phyloP scores from a whole-genome alignment of 1,140 invertebrate species.

The Lepidurus packardi region DNA sequence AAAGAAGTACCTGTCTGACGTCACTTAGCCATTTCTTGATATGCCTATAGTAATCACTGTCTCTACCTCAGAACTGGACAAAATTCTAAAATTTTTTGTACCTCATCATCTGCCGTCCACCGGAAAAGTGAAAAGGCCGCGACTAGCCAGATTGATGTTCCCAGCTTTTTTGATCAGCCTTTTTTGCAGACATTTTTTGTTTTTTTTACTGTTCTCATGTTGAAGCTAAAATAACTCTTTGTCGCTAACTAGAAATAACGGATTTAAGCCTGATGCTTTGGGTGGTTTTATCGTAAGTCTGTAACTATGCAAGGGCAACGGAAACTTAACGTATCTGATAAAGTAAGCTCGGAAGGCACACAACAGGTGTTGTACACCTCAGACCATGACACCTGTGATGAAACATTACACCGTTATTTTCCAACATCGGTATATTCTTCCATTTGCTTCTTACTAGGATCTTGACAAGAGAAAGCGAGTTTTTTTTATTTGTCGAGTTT shows the following conservation, averaged over 20 bases:
- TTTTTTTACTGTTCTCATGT: too few relatives aligned
- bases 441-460: not conserved
- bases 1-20: not conserved
- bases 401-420: slow-evolving; percentile 1
- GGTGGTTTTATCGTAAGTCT: not conserved
- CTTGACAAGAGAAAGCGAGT: not conserved
- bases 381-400: slow-evolving; percentile 18
- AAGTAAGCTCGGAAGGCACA: not conserved
- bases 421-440: not conserved
- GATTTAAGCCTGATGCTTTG: too few relatives aligned
- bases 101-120: too few relatives aligned
- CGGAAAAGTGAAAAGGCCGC: too few relatives aligned
- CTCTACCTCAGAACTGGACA: not conserved
- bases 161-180: too few relatives aligned
- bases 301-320: not conserved
- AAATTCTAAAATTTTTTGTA: too few relatives aligned
- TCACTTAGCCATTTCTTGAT: not conserved
- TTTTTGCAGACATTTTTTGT: too few relatives aligned
- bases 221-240: too few relatives aligned
- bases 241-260: too few relatives aligned
- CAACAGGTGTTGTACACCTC: not conserved
- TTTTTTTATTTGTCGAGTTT: not conserved
- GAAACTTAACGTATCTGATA: not conserved
- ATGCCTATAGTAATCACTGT: not conserved
- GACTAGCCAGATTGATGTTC: too few relatives aligned